A percentile compares a stretch with the other conserved stretches of the same genome.
phyloP scores from a whole-genome alignment of 2,888 invertebrate genomes.

The Andrena camellia region DNA sequence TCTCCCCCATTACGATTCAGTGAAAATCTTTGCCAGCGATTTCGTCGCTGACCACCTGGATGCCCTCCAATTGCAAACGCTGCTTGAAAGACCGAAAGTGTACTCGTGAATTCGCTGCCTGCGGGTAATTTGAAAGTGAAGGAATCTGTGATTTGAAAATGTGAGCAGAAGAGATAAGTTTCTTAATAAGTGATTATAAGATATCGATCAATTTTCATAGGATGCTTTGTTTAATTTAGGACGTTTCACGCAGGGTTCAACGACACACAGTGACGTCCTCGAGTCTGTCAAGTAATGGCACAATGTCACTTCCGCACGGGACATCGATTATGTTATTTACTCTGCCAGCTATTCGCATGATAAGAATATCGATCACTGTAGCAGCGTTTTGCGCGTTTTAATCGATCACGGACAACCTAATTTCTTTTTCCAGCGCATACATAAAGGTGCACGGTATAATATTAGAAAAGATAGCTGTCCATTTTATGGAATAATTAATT shows the following conservation, averaged over 20 bases:
- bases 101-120: neutral
- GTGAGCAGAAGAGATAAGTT: neutral
- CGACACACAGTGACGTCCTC: neutral
- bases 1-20: neutral
- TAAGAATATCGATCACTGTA: conserved; percentile 3
- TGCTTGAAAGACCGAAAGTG: neutral
- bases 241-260: neutral
- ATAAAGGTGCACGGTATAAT: neutral
- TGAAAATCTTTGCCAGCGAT: conserved; percentile 11
- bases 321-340: conserved; percentile 34
- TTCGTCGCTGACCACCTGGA: neutral
- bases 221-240: neutral
- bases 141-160: neutral
- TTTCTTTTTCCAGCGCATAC: neutral
- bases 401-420: neutral
- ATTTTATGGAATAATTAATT: conserved; percentile 32
- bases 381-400: neutral
- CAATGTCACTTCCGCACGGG: neutral
- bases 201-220: neutral
- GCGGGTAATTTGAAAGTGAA: neutral
- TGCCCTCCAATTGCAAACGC: neutral
- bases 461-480: neutral
- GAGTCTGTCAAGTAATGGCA: neutral
- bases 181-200: neutral
- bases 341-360: neutral